Conservation (phyloP, 2,888 invertebrate species). For the Erpobdella octoculata region DNA sequence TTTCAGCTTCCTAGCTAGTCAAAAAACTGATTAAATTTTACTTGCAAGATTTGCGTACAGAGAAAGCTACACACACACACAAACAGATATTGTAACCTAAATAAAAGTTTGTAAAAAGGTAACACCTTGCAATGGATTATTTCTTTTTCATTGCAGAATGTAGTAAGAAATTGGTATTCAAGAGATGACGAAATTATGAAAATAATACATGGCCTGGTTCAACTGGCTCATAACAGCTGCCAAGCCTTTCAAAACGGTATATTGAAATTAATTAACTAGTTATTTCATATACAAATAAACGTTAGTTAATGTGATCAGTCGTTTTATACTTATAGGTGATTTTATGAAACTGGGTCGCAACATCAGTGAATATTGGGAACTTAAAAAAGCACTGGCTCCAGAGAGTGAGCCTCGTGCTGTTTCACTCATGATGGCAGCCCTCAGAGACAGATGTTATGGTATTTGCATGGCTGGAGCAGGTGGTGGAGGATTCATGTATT, state of each 20-base stretch:
- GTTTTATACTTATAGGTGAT: constrained; percentile 44
- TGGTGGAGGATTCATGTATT: constrained; percentile 53
- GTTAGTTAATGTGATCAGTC: not conserved
- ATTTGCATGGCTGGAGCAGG: constrained; percentile 53
- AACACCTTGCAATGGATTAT: no score
- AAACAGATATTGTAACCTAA: no score
- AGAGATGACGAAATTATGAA: constrained; percentile 50
- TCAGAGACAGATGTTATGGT: constrained; percentile 46
- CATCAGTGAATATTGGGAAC: constrained; percentile 50
- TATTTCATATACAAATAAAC: not conserved
- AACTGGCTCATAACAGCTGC: constrained; percentile 70
- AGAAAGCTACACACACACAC: no score
- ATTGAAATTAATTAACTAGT: not conserved
- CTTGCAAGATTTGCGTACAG: no score
- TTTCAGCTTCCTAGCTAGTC: no score
- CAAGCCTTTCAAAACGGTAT: constrained; percentile 58
- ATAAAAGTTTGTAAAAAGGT: no score
- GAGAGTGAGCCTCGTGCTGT: constrained; percentile 52
- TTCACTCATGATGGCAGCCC: constrained; percentile 43
- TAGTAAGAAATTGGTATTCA: constrained; percentile 54
- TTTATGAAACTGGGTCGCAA: constrained; percentile 46
- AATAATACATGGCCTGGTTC: constrained; percentile 70
- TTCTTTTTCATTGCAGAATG: constrained; percentile 46
- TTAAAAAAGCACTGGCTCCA: constrained; percentile 53
- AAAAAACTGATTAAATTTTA: no score